Conservation (phyloP, 2,797 vertebrate species). For the Sebastes diaconus region DNA sequence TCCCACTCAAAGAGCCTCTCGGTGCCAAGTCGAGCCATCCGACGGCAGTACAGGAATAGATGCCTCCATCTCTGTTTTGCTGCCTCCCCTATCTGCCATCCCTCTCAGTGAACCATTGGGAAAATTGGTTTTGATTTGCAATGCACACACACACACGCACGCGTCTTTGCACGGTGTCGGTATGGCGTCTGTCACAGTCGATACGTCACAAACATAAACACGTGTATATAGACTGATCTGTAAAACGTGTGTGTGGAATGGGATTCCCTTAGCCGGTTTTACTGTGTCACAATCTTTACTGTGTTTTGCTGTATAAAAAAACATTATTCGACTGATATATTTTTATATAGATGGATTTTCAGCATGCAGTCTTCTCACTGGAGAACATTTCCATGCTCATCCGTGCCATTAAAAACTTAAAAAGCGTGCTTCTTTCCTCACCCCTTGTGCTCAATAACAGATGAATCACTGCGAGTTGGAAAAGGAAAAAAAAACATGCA, state of each 20-base stretch:
- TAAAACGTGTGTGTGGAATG: not conserved
- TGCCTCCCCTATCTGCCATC: slow-evolving; percentile 11
- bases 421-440: not conserved
- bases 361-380: not conserved
- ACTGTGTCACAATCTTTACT: not conserved
- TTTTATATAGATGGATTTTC: not conserved
- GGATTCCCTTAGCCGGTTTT: not conserved
- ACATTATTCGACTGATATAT: not conserved
- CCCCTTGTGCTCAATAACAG: not conserved
- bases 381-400: not conserved
- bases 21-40: slow-evolving; percentile 55
- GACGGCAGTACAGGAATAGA: slow-evolving; percentile 56
- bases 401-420: not conserved
- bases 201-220: not conserved
- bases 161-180: not conserved
- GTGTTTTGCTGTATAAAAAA: not conserved
- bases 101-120: slow-evolving; percentile 2
- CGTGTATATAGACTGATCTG: not conserved
- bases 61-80: slow-evolving; percentile 25
- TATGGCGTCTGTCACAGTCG: not conserved
- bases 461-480: slow-evolving; percentile 17
- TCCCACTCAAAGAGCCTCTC: slow-evolving; percentile 61
- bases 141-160: not conserved
- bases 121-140: slow-evolving; percentile 38
- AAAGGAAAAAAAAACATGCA: slow-evolving; percentile 4